Conservation (phyloP, 2,888 invertebrate species). For the Chalcis sispes region DNA sequence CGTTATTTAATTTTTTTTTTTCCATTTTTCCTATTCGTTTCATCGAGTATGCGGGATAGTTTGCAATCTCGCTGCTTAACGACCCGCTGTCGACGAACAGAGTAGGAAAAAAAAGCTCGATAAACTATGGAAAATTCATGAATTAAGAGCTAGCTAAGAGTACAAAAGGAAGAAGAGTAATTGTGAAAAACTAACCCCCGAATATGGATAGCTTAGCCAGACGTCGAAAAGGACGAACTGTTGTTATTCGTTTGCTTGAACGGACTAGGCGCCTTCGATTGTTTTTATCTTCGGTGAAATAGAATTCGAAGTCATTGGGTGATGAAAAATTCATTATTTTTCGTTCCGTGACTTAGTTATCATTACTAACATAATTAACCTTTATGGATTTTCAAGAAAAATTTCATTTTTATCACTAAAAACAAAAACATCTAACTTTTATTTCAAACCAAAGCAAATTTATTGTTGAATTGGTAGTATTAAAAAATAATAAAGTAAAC, state of each 20-base stretch:
- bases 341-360: too few species aligned
- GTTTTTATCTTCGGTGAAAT: too few species aligned
- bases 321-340: too few species aligned
- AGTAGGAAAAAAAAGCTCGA: conserved; percentile 39
- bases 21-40: conserved; percentile 14
- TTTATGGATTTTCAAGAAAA: too few species aligned
- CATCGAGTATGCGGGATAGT: conserved; percentile 36
- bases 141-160: conserved; percentile 19
- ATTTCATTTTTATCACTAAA: too few species aligned
- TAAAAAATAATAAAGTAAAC: too few species aligned
- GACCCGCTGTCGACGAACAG: not conserved
- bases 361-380: too few species aligned
- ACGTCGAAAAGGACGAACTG: conserved; percentile 36
- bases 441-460: too few species aligned
- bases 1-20: conserved; percentile 12
- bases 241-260: conserved; percentile 22
- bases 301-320: too few species aligned
- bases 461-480: too few species aligned
- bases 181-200: conserved; percentile 8
- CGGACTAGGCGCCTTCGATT: conserved; percentile 22
- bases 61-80: conserved; percentile 5
- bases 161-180: not conserved
- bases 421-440: too few species aligned
- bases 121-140: conserved; percentile 55
- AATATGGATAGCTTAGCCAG: conserved; percentile 47